Conservation (phyloP, 2,797 vertebrate species). For the Naso thynnoides region DNA sequence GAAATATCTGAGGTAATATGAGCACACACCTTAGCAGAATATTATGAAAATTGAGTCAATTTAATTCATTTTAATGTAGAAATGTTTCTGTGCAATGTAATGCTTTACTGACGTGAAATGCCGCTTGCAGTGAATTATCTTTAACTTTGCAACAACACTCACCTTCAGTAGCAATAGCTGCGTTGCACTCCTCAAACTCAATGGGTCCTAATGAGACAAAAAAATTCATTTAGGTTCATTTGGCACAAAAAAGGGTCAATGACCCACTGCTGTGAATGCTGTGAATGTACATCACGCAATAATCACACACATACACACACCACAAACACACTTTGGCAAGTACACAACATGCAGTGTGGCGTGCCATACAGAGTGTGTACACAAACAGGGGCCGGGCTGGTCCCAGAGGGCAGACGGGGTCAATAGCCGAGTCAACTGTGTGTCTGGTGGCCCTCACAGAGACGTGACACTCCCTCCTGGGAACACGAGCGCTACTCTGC, state of each 20-base stretch:
- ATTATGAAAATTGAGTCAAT: too few species aligned
- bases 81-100: not conserved
- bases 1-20: too few species aligned
- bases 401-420: conserved; percentile 79
- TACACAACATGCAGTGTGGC: conserved; percentile 59
- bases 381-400: conserved; percentile 55
- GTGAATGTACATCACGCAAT: conserved; percentile 77
- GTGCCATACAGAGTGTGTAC: conserved; percentile 52
- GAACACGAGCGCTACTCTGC: conserved; percentile 37
- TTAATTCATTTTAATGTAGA: too few species aligned
- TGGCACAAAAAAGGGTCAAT: conserved; percentile 66
- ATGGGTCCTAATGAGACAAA: conserved; percentile 88
- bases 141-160: conserved; percentile 40
- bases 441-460: conserved; percentile 75
- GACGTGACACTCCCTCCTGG: conserved; percentile 54
- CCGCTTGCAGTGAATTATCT: not conserved
- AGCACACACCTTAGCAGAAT: too few species aligned
- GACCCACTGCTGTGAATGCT: conserved; percentile 61
- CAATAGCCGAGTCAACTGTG: conserved; percentile 76
- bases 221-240: conserved; percentile 69
- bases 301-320: conserved; percentile 53
- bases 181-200: conserved; percentile 98
- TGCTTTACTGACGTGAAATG: not conserved
- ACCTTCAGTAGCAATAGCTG: conserved; percentile 93
- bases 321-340: conserved; percentile 34